Conservation (phyloP, 2,797 vertebrate species). For the Atherinosoma microstoma region DNA sequence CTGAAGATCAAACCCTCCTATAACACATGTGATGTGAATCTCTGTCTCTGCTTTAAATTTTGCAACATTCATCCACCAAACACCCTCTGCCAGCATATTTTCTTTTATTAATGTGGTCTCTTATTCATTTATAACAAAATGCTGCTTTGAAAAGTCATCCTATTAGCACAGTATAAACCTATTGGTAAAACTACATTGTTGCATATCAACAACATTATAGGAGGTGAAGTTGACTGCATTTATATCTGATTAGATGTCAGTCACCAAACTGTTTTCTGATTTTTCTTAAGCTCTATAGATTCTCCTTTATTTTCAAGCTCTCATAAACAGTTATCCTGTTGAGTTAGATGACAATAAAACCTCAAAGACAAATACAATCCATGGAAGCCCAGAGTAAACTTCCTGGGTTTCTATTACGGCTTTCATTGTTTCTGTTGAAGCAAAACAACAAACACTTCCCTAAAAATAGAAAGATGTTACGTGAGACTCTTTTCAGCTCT, state of each 20-base stretch:
- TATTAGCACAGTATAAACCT: not conserved
- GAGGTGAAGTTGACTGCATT: not conserved
- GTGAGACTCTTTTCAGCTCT: constrained; percentile 19
- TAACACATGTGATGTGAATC: not conserved
- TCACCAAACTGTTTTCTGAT: constrained; percentile 9
- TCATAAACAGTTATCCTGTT: constrained; percentile 9
- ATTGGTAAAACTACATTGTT: not conserved
- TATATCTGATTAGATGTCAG: not conserved
- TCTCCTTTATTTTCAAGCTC: not conserved
- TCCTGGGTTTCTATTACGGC: constrained; percentile 52
- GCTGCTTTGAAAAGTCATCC: not conserved
- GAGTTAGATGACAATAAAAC: constrained; percentile 23
- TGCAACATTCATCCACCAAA: no score
- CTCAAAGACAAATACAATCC: constrained; percentile 42
- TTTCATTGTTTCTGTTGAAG: constrained; percentile 39
- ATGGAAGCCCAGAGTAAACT: constrained; percentile 52
- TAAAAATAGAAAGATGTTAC: constrained; percentile 54
- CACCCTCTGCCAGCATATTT: no score
- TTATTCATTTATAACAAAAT: not conserved
- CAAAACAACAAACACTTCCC: constrained; percentile 53
- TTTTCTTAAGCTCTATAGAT: not conserved
- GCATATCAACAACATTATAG: not conserved
- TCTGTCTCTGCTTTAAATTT: no score
- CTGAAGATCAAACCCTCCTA: not conserved
- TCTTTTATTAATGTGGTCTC: not conserved